Conservation (phyloP, 2,888 invertebrate genomes). For the Calliopum simillimum region DNA sequence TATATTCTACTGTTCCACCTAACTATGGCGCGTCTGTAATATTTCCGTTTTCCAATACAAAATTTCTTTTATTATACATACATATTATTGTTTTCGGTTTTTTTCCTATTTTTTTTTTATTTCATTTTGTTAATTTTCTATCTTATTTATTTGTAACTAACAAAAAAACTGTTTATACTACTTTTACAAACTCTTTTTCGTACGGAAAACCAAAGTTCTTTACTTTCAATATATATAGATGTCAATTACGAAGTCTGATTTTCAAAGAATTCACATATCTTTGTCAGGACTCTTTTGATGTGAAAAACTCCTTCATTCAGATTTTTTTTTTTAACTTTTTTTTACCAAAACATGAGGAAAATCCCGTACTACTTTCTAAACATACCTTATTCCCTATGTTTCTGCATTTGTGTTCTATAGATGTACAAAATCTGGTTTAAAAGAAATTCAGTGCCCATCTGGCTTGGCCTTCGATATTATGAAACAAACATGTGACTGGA, state of each 20-base stretch:
- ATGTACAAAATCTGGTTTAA: constrained; percentile 94
- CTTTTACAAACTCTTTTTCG: constrained; percentile 27
- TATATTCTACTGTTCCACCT: neutral
- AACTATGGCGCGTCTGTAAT: neutral
- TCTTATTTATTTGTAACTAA: constrained; percentile 38
- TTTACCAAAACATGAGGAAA: neutral
- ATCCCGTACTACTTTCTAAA: neutral
- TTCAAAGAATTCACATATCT: neutral
- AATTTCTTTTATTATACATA: neutral
- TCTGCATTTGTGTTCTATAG: constrained; percentile 53
- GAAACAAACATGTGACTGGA: constrained; percentile 99
- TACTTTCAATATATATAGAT: constrained; percentile 41
- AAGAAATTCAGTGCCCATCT: constrained; percentile 96
- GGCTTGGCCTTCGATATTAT: constrained; percentile 97
- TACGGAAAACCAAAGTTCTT: constrained; percentile 50
- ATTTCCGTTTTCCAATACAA: neutral
- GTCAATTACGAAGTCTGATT: neutral
- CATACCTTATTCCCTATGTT: constrained; percentile 21
- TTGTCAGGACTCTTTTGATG: neutral
- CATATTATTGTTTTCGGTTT: constrained; percentile 19
- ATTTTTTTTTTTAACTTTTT: neutral
- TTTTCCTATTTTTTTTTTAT: constrained; percentile 8
- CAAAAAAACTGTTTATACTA: constrained; percentile 33
- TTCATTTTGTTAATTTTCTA: constrained; percentile 19
- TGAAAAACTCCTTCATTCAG: neutral